Base-by-base conservation (phyloP, 2,888 invertebrate species). In the Tetragnatha montana region DNA sequence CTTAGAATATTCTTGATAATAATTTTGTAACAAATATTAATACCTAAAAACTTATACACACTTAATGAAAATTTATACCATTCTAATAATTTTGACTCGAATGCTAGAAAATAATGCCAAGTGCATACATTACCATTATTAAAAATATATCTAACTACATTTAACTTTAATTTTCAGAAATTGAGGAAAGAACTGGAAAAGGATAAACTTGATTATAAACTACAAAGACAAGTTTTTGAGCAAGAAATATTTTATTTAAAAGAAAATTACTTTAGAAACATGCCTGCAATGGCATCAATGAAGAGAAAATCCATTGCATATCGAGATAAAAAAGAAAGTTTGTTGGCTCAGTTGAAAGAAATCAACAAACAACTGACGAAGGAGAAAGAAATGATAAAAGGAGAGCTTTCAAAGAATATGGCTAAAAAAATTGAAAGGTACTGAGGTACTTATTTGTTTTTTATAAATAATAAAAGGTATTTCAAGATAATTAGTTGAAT, bases 231-330 rank as follows among this genome's bases (percentile, higher is more conserved):
- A 79, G 50, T 70, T 51, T 82, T 88, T 47, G 88, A 88, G 21
- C 82, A 88, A 73, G 88, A 88, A 78, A 82, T 79, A n/a, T 88
- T 88, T 82, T 76, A 70, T 12, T 51, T 88, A 10, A 82, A 82
- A 35, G 81, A 82, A 79, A 88, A 88, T 21, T 81, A 73, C 22
- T 70, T 70, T 8, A 22, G 12, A 8, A 78, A 71, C 60, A 70
- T 78, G 17, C 50, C 82, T 47, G 12, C 22, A 60, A n/a, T 88
- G 19, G 60, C 78, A 0, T 73, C 71, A 82, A 71, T 82, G 88
- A 88, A 81, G 51, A 70, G 73, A 49, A 88, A 82, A 21, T 82
- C 71, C 19, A 76, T 70, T 8, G 70, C 14, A 22, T 70, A 82
- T 19, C 69, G 19, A 6, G 78, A 75, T 60, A 70, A 73, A 78